Evolutionary conservation across 2,797 vertebrate genomes (phyloP).

Genomic region (Phalloptychus januarius): DNA sequence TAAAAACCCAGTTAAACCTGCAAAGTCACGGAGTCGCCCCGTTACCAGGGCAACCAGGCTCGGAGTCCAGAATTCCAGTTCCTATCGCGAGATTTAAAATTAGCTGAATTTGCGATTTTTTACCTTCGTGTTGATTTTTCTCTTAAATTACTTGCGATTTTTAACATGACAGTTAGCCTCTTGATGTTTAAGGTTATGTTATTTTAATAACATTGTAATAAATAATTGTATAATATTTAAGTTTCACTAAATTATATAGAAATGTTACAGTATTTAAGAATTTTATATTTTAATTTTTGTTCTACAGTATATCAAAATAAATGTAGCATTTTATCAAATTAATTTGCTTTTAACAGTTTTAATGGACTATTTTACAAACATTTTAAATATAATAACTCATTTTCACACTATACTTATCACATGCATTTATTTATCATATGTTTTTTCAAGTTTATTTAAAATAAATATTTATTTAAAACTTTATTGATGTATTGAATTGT

Average conservation of each 20-base stretch:
- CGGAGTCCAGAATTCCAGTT: not conserved
- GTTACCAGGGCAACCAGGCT: slow-evolving; percentile 51
- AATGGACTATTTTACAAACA: not conserved
- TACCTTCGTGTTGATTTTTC: not conserved
- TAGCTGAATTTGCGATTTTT: not conserved
- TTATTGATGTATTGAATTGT: not conserved
- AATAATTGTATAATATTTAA: not conserved
- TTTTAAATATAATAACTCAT: not conserved
- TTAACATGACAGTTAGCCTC: not conserved
- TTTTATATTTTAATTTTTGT: not conserved
- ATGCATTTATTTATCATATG: not conserved
- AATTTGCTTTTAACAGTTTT: not conserved
- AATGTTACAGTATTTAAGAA: not conserved
- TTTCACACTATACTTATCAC: not conserved
- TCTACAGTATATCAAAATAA: not conserved
- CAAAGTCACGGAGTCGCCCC: too few species aligned
- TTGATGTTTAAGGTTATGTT: not conserved
- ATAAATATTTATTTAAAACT: not conserved
- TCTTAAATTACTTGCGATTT: not conserved
- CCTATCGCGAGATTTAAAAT: slow-evolving; percentile 45
- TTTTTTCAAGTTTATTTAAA: not conserved
- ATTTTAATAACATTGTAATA: not conserved
- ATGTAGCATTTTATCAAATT: not conserved
- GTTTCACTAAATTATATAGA: not conserved
- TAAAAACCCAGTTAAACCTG: not conserved